These are phyloP conservation scores for Rotaria magnacalcarata DNA, from an alignment of 2,888 invertebrate genomes.

Conservation along the genomic window DNA sequence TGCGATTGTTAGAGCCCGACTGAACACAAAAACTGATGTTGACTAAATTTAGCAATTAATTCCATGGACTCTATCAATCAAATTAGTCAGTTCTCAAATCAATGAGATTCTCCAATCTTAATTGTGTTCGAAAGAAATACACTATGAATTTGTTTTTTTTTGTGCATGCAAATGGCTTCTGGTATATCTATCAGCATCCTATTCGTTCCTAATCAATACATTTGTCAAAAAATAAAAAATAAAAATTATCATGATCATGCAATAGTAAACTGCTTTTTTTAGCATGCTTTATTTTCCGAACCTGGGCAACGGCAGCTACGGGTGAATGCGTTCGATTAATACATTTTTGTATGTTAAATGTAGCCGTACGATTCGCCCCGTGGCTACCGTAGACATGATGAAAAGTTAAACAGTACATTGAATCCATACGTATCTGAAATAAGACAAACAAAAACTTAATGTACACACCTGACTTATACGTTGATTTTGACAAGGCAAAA, in stretches of 20 bases:
- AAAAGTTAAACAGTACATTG: not conserved
- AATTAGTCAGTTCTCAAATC: too few relatives aligned
- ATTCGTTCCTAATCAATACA: too few relatives aligned
- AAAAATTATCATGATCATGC: not conserved
- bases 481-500: slow-evolving; percentile 19
- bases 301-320: not conserved
- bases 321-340: not conserved
- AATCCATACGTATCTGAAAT: not conserved
- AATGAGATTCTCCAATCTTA: too few relatives aligned
- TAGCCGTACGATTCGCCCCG: not conserved
- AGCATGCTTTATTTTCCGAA: not conserved
- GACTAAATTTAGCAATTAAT: too few relatives aligned
- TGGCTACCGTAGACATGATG: not conserved
- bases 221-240: too few relatives aligned
- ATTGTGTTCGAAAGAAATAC: too few relatives aligned
- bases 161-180: too few relatives aligned
- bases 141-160: too few relatives aligned
- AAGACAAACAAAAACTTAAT: not conserved
- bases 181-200: too few relatives aligned
- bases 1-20: too few relatives aligned
- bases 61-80: too few relatives aligned
- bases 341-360: not conserved
- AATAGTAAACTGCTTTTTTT: not conserved
- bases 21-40: too few relatives aligned
- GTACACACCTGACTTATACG: not conserved